Evolutionary conservation across 2,797 vertebrate species (phyloP).

Genomic region (Furcifer pardalis): DNA sequence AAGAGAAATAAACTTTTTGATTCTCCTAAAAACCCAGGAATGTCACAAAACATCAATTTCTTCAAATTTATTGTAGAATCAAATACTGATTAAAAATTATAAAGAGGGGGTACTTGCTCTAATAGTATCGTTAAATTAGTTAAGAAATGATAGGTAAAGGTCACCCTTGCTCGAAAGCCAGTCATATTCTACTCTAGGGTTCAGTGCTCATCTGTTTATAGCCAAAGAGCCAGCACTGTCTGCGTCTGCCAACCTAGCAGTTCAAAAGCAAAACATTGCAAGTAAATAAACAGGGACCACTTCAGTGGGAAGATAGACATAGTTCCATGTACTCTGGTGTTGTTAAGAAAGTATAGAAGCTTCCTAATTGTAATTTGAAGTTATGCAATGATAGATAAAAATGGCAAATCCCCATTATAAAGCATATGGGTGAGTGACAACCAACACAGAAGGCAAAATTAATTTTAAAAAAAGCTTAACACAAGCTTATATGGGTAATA

Average conservation of each 20-base stretch:
- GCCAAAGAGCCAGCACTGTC: too few relatives aligned
- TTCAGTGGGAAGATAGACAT: too few relatives aligned
- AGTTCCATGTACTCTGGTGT: too few relatives aligned
- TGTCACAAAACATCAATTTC: not conserved
- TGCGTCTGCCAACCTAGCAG: too few relatives aligned
- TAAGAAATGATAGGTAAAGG: too few relatives aligned
- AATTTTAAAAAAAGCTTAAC: not conserved
- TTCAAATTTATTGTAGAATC: not conserved
- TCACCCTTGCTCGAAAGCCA: too few relatives aligned
- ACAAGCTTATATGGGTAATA: too few relatives aligned
- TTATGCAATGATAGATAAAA: constrained; percentile 38
- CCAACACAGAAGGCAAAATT: constrained; percentile 9
- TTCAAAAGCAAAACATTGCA: too few relatives aligned
- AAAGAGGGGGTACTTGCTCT: constrained; percentile 19
- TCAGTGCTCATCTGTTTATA: too few relatives aligned
- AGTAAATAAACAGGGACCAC: too few relatives aligned
- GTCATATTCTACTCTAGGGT: too few relatives aligned
- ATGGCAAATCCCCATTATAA: constrained; percentile 52
- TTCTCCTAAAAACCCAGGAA: constrained; percentile 12
- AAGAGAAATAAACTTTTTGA: not conserved
- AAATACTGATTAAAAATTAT: not conserved
- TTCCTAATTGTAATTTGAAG: constrained; percentile 19
- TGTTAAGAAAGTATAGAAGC: constrained; percentile 45
- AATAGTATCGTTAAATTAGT: constrained; percentile 41
- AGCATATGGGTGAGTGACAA: constrained; percentile 20